Evolutionary conservation across 2,888 invertebrate species (phyloP), one percentile per base, ranked within the genome.

Genomic region (Aphidoletes aphidimyza): DNA sequence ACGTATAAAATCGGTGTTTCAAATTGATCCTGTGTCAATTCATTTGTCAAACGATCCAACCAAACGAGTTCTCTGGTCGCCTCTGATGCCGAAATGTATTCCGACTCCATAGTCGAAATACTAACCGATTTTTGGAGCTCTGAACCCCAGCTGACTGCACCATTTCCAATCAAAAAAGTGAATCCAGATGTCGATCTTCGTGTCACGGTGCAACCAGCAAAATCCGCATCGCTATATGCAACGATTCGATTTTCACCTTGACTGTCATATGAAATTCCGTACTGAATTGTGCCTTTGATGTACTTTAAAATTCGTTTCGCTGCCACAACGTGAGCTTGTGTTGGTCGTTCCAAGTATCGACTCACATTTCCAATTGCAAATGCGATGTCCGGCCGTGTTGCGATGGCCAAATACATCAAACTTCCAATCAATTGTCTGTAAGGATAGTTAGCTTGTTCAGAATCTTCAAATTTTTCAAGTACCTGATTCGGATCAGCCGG

Each of bases 271-370:
- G 5, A 78, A 30, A 30, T 26, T n/a, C 34, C 78, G 26, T n/a
- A 30, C 11, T 30, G 5, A 11, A 78, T 78, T 26, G 78, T 30
- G 2, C 78, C 78, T 30, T 54, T 54, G 17, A 54, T n/a, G 42
- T 86, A 86, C 45, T 78, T 85, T 14, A 86, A 84, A 34, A 86
- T 86, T 11, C 86, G 49, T 45, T 86, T 86, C 30, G 85, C 84
- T 3, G 86, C 85, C 9, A 45, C 17, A 17, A 86, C 54, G 78
- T 87, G 86, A 6, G 26, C 49, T 0, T 14, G 0, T 30, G 78
- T 78, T 11, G 86, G 86, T 34, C 84, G 85, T 19, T 86, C 86
- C 49, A 85, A 1, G 47, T 30, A 84, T 17, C 84, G 54, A 39
- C 85, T 84, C 0, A 85, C 85, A 11, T 69, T 36, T 1, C 84